Evolutionary conservation across 2,888 invertebrate species (phyloP).

Genomic region (Trissoscelio sp.): DNA sequence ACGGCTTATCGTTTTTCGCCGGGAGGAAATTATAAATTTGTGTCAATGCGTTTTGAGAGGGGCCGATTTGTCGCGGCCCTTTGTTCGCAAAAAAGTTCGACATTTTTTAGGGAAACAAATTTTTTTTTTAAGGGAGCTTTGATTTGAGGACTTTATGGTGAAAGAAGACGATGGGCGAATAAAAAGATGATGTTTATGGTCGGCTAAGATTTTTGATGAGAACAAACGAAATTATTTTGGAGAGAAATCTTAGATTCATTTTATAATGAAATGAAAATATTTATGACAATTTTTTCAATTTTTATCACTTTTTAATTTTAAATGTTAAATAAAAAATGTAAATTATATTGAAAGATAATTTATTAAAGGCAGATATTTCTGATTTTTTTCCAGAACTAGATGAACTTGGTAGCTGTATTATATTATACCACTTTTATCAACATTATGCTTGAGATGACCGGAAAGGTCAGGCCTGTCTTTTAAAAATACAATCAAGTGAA

Average conservation of each 20-base stretch:
- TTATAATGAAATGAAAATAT: no score
- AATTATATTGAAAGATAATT: no score
- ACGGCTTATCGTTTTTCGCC: conserved; percentile 61
- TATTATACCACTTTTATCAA: background rate
- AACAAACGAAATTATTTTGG: no score
- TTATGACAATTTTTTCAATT: no score
- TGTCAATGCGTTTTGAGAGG: conserved; percentile 39
- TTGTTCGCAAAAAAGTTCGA: conserved; percentile 42
- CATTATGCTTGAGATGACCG: background rate
- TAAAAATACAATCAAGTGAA: background rate
- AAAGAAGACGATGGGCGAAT: background rate
- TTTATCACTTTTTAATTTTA: no score
- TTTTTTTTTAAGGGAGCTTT: conserved; percentile 9
- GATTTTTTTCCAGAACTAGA: no score
- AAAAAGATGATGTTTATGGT: conserved; percentile 10
- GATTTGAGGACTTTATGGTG: conserved; percentile 7
- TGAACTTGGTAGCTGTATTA: background rate
- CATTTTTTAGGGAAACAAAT: conserved; percentile 33
- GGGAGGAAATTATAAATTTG: conserved; percentile 65
- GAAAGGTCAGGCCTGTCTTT: background rate
- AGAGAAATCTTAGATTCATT: no score
- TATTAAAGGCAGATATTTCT: no score
- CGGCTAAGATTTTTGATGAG: background rate
- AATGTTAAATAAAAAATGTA: no score
- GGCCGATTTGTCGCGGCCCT: conserved; percentile 48